Evolutionary conservation across 2,888 invertebrate genomes (phyloP).

Genomic region (Slavum lentiscoides): DNA sequence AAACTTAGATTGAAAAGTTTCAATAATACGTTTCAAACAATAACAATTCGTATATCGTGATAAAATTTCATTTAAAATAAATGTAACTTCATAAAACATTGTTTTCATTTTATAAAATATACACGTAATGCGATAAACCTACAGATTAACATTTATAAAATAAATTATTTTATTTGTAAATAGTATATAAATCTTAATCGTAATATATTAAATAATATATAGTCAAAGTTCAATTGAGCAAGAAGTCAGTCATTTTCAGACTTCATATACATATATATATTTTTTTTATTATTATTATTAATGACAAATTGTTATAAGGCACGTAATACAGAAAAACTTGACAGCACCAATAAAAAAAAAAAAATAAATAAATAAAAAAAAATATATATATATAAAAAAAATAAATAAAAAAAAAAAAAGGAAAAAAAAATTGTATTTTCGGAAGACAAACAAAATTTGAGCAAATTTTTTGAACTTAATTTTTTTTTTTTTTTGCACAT

Average conservation of each 20-base stretch:
- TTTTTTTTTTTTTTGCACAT: slow-evolving; percentile 44
- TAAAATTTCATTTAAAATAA: slow-evolving; percentile 35
- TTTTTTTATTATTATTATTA: slow-evolving; percentile 6
- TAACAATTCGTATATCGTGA: slow-evolving; percentile 47
- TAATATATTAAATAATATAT: slow-evolving; percentile 29
- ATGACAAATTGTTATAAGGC: slow-evolving; percentile 47
- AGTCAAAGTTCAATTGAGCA: slow-evolving; percentile 49
- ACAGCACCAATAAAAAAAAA: slow-evolving; percentile 49
- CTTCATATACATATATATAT: not conserved
- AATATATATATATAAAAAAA: too few species aligned
- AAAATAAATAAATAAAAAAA: not conserved
- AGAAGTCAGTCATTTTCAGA: slow-evolving; percentile 32
- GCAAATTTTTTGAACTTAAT: slow-evolving; percentile 42
- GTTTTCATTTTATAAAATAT: slow-evolving; percentile 41
- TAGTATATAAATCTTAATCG: slow-evolving; percentile 33
- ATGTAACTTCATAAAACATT: slow-evolving; percentile 42
- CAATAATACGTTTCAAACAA: slow-evolving; percentile 44
- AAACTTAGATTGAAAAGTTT: slow-evolving; percentile 4
- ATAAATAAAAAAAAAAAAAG: too few species aligned
- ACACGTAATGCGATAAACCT: slow-evolving; percentile 26
- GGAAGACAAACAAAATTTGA: slow-evolving; percentile 51
- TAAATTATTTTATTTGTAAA: slow-evolving; percentile 30
- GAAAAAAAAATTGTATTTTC: slow-evolving; percentile 21
- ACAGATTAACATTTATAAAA: slow-evolving; percentile 46
- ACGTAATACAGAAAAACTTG: slow-evolving; percentile 43